These are phyloP conservation scores for Eurosta solidaginis DNA, from an alignment of 1,140 invertebrate genomes.

Conservation along the genomic window DNA sequence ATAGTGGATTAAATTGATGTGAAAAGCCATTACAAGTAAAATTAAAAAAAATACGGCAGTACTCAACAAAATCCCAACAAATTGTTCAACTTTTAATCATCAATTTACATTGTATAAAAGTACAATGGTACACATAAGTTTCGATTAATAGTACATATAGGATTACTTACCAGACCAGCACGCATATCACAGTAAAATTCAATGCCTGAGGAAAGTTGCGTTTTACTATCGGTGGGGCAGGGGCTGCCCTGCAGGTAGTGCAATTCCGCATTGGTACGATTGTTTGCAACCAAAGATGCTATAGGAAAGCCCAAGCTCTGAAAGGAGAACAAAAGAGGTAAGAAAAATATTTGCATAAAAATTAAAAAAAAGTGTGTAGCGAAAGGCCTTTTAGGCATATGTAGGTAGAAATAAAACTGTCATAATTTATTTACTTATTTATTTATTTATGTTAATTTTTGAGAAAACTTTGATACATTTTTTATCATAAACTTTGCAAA, in stretches of 20 bases:
- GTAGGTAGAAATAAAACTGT: too few relatives aligned
- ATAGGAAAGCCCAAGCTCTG: slow-evolving; percentile 62
- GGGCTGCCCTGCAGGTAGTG: slow-evolving; percentile 59
- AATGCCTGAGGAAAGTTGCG: slow-evolving; percentile 58
- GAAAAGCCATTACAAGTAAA: neutral
- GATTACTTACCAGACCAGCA: slow-evolving; percentile 57
- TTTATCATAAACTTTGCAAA: too few relatives aligned
- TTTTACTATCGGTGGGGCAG: slow-evolving; percentile 58
- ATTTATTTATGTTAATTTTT: too few relatives aligned
- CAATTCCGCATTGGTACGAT: slow-evolving; percentile 54
- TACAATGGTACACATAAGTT: neutral
- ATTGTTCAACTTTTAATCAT: neutral
- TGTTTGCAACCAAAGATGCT: slow-evolving; percentile 47
- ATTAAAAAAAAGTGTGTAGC: too few relatives aligned
- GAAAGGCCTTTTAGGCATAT: too few relatives aligned
- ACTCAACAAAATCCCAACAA: slow-evolving; percentile 10
- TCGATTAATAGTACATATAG: neutral
- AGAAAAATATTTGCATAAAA: too few relatives aligned
- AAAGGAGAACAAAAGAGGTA: slow-evolving; percentile 30
- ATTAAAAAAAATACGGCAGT: neutral
- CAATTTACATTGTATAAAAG: neutral
- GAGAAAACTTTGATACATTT: too few relatives aligned
- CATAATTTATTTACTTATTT: too few relatives aligned
- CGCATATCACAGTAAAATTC: slow-evolving; percentile 60
- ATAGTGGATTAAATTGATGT: neutral